phyloP scores from a whole-genome alignment of 2,888 invertebrate genomes.

The Leptopilina syphax region DNA sequence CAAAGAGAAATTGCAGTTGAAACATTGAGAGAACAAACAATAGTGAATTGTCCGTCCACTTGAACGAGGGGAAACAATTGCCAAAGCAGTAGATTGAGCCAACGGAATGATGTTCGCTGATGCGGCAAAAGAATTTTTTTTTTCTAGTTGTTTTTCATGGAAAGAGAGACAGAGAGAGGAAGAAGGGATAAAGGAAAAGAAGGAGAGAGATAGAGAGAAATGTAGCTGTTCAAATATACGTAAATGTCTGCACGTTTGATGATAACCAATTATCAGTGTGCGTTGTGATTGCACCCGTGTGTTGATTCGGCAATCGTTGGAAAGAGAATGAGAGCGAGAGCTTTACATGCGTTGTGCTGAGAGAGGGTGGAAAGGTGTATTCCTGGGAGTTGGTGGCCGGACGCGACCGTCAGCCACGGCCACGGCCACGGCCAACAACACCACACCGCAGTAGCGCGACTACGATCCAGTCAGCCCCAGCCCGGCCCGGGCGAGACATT shows the following conservation, averaged over 20 bases:
- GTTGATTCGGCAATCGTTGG: constrained; percentile 37
- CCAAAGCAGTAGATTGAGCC: constrained; percentile 26
- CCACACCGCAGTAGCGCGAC: constrained; percentile 39
- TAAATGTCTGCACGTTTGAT: constrained; percentile 9
- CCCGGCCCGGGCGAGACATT: constrained; percentile 73
- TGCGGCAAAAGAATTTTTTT: constrained; percentile 40
- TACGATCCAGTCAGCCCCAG: constrained; percentile 49
- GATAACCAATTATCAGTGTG: constrained; percentile 40
- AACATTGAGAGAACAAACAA: not conserved
- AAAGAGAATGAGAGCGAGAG: constrained; percentile 13
- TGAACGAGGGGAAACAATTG: not conserved
- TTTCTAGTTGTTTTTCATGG: not conserved
- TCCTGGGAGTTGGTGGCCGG: constrained; percentile 53
- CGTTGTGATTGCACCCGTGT: constrained; percentile 20
- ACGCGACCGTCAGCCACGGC: constrained; percentile 66
- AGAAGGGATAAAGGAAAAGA: not conserved
- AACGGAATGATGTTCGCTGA: constrained; percentile 38
- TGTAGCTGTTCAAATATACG: not conserved
- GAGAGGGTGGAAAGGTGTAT: constrained; percentile 38
- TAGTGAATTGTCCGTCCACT: not conserved
- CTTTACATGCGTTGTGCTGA: constrained; percentile 41
- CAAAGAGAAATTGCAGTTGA: not conserved
- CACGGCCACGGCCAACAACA: constrained; percentile 60
- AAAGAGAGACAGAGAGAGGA: not conserved
- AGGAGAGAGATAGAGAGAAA: not conserved